Evolutionary conservation across 2,888 invertebrate species (phyloP).

Genomic region (Parapristionchus giblindavisi): DNA sequence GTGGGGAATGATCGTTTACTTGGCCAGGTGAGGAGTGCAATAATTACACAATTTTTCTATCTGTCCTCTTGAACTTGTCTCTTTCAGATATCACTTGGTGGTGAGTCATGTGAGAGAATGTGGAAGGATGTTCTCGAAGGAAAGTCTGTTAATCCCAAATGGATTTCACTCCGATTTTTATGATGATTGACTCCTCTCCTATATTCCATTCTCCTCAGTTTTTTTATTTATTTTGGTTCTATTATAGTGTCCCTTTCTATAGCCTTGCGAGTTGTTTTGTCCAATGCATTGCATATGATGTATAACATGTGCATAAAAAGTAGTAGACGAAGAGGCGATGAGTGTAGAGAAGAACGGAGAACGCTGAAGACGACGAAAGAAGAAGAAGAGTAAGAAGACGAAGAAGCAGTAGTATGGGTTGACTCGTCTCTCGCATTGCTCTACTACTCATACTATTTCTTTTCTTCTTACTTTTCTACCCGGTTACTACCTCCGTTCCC

Average conservation of each 20-base stretch:
- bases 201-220: background rate
- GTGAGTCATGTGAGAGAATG: slow-evolving; percentile 38
- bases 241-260: slow-evolving; percentile 10
- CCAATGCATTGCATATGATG: slow-evolving; percentile 21
- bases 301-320: slow-evolving; percentile 19
- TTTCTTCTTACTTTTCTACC: slow-evolving; percentile 7
- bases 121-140: slow-evolving; percentile 43
- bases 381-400: too few species aligned
- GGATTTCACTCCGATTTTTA: slow-evolving; percentile 37
- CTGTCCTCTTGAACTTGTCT: background rate
- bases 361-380: too few species aligned
- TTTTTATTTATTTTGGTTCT: too few species aligned
- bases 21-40: slow-evolving; percentile 28
- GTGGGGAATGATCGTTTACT: slow-evolving; percentile 39
- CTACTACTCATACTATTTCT: slow-evolving; percentile 13
- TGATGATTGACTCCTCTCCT: slow-evolving; percentile 9
- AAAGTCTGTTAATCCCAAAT: slow-evolving; percentile 40
- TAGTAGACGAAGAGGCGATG: too few species aligned
- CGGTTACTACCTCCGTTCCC: slow-evolving; percentile 10
- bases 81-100: slow-evolving; percentile 39
- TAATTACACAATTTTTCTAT: background rate
- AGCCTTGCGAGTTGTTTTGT: background rate
- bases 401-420: slow-evolving; percentile 33
- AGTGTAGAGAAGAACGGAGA: too few species aligned
- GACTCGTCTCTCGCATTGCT: slow-evolving; percentile 8